Percentiles rank a stretch among this genome's conserved stretches.
Evolutionary conservation across 2,888 invertebrate species (phyloP).

Genomic region (Eustalomyia histrio): DNA sequence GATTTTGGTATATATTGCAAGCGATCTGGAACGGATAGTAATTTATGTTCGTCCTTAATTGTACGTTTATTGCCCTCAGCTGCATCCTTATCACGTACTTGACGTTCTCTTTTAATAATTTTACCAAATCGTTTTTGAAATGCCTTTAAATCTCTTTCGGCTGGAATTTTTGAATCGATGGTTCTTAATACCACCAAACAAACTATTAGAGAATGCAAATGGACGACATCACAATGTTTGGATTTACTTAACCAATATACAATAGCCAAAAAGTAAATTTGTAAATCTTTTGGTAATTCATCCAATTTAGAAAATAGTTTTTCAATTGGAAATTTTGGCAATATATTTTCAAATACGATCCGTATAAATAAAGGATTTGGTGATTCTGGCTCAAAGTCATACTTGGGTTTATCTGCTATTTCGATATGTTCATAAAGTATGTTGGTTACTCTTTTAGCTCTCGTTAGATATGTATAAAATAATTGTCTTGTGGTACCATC

Average conservation of each 20-base stretch:
- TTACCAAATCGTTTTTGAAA: constrained; percentile 76
- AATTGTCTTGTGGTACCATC: constrained; percentile 66
- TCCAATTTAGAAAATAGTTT: constrained; percentile 71
- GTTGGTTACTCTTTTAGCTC: constrained; percentile 75
- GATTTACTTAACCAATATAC: constrained; percentile 77
- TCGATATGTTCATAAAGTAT: constrained; percentile 72
- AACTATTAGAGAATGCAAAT: constrained; percentile 75
- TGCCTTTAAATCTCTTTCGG: constrained; percentile 73
- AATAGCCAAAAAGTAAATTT: constrained; percentile 75
- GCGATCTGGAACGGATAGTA: constrained; percentile 70
- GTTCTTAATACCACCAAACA: constrained; percentile 74
- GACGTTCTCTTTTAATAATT: constrained; percentile 72
- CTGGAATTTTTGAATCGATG: constrained; percentile 76
- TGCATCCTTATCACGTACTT: constrained; percentile 70
- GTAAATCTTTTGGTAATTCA: constrained; percentile 72
- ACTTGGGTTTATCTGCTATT: constrained; percentile 66
- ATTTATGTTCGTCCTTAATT: constrained; percentile 68
- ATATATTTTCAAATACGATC: constrained; percentile 68
- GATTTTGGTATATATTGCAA: constrained; percentile 73
- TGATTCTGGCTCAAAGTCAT: constrained; percentile 69
- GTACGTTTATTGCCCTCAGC: constrained; percentile 69
- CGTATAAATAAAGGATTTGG: constrained; percentile 72
- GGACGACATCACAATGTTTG: constrained; percentile 72
- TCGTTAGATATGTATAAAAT: constrained; percentile 75
- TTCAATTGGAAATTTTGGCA: constrained; percentile 67